These are phyloP conservation scores for Trochalopteron elliotii DNA, from an alignment of 2,113 vertebrate genomes.

Conservation along the genomic window DNA sequence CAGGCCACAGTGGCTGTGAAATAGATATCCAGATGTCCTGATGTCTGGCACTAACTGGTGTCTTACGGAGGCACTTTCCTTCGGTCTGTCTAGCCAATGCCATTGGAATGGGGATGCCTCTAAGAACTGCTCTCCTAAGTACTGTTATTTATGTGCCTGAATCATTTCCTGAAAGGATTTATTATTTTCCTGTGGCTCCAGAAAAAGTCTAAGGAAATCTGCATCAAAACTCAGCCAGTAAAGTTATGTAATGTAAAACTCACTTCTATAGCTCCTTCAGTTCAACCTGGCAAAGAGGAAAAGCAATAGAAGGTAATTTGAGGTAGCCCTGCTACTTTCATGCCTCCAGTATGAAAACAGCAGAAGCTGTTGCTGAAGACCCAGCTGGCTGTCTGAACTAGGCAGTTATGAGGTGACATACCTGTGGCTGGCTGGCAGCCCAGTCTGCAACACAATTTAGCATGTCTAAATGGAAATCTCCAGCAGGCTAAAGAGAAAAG, in stretches of 20 bases:
- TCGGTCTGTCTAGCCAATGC: background rate
- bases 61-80: background rate
- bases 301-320: background rate
- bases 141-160: background rate
- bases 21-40: background rate
- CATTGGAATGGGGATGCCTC: background rate
- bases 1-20: background rate
- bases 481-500: constrained; percentile 4
- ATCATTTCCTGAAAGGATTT: background rate
- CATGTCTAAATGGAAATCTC: background rate
- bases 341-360: background rate
- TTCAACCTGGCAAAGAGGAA: background rate
- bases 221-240: background rate
- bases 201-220: background rate
- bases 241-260: background rate
- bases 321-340: background rate
- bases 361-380: background rate
- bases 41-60: background rate
- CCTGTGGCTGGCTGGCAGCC: constrained; percentile 27
- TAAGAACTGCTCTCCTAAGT: background rate
- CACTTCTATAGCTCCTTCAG: background rate
- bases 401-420: background rate
- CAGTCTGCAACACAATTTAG: background rate
- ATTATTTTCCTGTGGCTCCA: background rate
- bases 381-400: background rate